These are phyloP conservation scores for Siderastrea radians DNA, from an alignment of 92 coral and sea anemone genomes.

Conservation along the genomic window DNA sequence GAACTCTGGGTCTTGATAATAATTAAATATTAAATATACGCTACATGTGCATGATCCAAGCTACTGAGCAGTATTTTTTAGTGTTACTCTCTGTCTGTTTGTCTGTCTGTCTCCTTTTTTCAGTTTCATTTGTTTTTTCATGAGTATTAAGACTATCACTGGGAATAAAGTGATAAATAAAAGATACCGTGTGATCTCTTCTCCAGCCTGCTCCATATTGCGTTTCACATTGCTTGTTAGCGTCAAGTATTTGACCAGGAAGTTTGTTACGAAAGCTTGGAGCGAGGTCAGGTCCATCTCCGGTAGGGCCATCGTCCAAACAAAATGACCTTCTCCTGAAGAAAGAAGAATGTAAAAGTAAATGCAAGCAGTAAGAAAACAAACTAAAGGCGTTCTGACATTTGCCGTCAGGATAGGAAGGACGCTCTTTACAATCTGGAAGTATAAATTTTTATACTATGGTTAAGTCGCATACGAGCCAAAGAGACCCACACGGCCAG, in stretches of 20 bases:
- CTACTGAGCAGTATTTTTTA: too few relatives aligned
- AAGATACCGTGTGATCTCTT: not conserved
- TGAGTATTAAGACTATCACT: not conserved
- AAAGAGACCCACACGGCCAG: too few relatives aligned
- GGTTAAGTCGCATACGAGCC: too few relatives aligned
- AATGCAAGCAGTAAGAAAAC: not conserved
- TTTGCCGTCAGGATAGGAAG: not conserved
- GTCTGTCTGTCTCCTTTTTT: too few relatives aligned
- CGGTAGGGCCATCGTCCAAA: slow-evolving; percentile 59
- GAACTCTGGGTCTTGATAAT: too few relatives aligned
- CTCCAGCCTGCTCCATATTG: slow-evolving; percentile 48
- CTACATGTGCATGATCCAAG: too few relatives aligned
- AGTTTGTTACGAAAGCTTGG: slow-evolving; percentile 42
- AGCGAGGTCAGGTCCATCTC: slow-evolving; percentile 34
- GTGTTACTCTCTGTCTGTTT: too few relatives aligned
- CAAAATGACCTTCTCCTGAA: slow-evolving; percentile 50
- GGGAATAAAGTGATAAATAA: not conserved
- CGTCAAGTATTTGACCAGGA: slow-evolving; percentile 74
- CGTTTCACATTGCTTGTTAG: slow-evolving; percentile 71
- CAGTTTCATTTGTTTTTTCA: not conserved
- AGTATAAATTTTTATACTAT: too few relatives aligned
- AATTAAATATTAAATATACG: too few relatives aligned
- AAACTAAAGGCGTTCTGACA: not conserved
- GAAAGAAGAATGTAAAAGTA: not conserved
- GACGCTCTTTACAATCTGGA: not conserved